A percentile compares a stretch with the other conserved stretches of the same genome.
phyloP scores from a whole-genome alignment of 1,140 invertebrate species.

The Ostrea edulis region DNA sequence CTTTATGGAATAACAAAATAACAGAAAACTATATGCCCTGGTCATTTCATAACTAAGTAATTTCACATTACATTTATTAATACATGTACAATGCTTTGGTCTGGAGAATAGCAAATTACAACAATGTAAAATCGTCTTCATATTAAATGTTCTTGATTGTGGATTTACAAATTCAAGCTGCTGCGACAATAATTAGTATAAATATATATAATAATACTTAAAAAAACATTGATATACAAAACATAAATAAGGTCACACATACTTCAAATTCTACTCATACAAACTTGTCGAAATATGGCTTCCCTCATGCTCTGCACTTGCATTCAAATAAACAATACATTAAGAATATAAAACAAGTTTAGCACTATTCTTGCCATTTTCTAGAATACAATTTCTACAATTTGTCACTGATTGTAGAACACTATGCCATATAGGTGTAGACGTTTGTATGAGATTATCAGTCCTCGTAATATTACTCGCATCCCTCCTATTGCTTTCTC shows the following conservation, averaged over 20 bases:
- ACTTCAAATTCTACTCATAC: neutral
- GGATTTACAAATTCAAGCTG: conserved; percentile 30
- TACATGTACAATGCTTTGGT: conserved; percentile 36
- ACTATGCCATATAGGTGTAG: no score
- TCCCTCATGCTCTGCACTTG: neutral
- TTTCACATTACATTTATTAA: conserved; percentile 12
- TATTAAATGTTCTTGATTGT: conserved; percentile 29
- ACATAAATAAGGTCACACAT: conserved; percentile 3
- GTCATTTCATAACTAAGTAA: neutral
- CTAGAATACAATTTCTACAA: neutral
- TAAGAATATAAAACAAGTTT: neutral
- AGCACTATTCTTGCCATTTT: conserved; percentile 5
- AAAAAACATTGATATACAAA: conserved; percentile 2
- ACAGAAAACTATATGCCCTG: no score
- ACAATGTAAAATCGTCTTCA: conserved; percentile 9
- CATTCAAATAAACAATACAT: neutral
- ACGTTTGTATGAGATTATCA: neutral
- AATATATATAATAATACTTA: conserved; percentile 30
- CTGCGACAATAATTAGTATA: conserved; percentile 33
- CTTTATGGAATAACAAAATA: no score
- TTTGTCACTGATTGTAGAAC: neutral
- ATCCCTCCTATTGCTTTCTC: neutral
- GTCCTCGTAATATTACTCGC: neutral
- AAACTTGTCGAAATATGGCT: neutral
- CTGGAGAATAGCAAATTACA: conserved; percentile 30